Evolutionary conservation across 2,113 vertebrate species (phyloP).

Genomic region (Alethe diademata): DNA sequence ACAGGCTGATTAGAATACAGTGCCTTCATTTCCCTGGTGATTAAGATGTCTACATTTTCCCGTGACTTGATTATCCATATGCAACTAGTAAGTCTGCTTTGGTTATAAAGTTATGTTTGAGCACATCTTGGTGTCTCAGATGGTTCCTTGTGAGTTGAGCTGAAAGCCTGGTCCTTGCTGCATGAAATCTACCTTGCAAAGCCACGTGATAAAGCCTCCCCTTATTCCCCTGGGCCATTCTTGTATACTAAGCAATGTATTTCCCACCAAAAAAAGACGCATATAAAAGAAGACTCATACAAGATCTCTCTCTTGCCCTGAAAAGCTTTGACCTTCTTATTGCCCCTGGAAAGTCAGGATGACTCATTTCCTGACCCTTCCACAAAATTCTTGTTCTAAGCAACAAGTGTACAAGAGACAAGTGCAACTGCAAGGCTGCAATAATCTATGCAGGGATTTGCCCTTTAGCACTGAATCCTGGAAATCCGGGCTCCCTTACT

Average conservation of each 20-base stretch:
- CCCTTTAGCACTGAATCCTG: not conserved
- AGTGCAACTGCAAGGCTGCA: not conserved
- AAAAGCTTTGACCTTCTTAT: not conserved
- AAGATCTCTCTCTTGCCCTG: not conserved
- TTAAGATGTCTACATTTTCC: not conserved
- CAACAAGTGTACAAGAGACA: not conserved
- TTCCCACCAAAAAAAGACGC: not conserved
- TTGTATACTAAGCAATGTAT: not conserved
- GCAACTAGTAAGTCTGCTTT: not conserved
- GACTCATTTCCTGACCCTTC: not conserved
- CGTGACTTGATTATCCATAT: not conserved
- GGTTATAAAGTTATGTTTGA: not conserved
- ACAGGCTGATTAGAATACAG: constrained; percentile 5
- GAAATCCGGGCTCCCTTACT: not conserved
- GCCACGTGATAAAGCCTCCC: not conserved
- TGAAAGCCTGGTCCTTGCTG: not conserved
- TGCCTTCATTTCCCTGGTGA: not conserved
- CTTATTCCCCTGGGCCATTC: not conserved
- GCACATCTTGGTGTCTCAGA: not conserved
- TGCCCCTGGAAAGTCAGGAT: not conserved
- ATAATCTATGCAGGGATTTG: not conserved
- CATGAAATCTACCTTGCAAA: not conserved
- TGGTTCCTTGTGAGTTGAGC: not conserved
- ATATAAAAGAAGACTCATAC: not conserved
- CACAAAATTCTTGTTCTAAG: not conserved